Percentiles rank a stretch among this genome's conserved stretches.
Conservation (phyloP, 2,888 invertebrate genomes). For the Sinhomidia bicolor region DNA sequence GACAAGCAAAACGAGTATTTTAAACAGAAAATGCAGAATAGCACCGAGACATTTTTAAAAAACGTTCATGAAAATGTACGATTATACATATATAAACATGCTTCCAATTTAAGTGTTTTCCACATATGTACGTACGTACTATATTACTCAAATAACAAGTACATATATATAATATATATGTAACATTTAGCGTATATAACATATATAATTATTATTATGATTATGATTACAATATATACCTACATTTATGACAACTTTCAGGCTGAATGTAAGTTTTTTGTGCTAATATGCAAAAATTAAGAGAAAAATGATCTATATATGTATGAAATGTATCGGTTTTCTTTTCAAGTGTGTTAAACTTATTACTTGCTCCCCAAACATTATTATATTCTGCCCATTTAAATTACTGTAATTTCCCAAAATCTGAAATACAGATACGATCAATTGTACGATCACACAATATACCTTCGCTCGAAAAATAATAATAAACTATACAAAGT, state of each 20-base stretch:
- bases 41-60: conserved; percentile 47
- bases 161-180: conserved; percentile 35
- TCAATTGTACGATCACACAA: conserved; percentile 56
- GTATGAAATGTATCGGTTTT: conserved; percentile 49
- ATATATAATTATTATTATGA: conserved; percentile 48
- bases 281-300: conserved; percentile 56
- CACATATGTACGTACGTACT: conserved; percentile 64
- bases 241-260: conserved; percentile 60
- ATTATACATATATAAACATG: conserved; percentile 67
- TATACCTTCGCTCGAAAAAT: conserved; percentile 69
- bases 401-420: conserved; percentile 58
- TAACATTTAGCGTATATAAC: conserved; percentile 58
- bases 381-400: conserved; percentile 59
- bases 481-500: conserved; percentile 71
- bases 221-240: conserved; percentile 2
- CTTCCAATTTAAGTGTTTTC: conserved; percentile 71
- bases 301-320: conserved; percentile 55
- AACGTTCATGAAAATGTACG: conserved; percentile 49
- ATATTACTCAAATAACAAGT: conserved; percentile 68
- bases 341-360: conserved; percentile 47
- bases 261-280: conserved; percentile 67
- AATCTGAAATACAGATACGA: conserved; percentile 57
- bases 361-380: conserved; percentile 43
- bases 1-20: conserved; percentile 43
- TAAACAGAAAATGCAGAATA: conserved; percentile 27